phyloP scores from a whole-genome alignment of 1,140 invertebrate genomes.

The Phymastichus coffea region DNA sequence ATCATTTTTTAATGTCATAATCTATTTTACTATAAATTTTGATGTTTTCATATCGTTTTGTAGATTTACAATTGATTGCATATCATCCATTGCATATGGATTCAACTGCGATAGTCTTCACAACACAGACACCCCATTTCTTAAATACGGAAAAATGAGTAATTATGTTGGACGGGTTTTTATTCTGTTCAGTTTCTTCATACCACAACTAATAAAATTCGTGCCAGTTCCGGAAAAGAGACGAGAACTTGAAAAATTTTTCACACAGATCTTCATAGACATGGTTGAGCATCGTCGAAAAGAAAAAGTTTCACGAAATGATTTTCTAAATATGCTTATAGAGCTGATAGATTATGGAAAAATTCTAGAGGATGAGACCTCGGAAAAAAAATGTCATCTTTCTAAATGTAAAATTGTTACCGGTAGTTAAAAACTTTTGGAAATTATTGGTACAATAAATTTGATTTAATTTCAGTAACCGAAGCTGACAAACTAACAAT shows the following conservation, averaged over 20 bases:
- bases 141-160: not conserved
- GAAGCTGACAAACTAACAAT: not conserved
- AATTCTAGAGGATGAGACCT: not conserved
- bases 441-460: not conserved
- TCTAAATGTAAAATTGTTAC: not conserved
- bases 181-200: not conserved
- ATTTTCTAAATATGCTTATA: constrained; percentile 1
- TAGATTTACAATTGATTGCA: constrained; percentile 61
- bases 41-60: not conserved
- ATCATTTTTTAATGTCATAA: not conserved
- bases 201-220: not conserved
- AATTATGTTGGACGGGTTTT: not conserved
- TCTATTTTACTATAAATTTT: not conserved
- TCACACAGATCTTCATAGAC: not conserved
- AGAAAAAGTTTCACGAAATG: not conserved
- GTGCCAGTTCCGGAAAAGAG: not conserved
- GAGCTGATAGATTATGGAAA: not conserved
- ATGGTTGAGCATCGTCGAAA: not conserved
- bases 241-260: not conserved
- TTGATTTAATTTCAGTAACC: not conserved
- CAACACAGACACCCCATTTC: constrained; percentile 36
- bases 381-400: not conserved
- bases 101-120: constrained; percentile 58
- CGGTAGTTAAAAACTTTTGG: not conserved
- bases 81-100: constrained; percentile 61